These are phyloP conservation scores for Gasteruption jaculator DNA, from an alignment of 2,888 invertebrate genomes.

Conservation along the genomic window DNA sequence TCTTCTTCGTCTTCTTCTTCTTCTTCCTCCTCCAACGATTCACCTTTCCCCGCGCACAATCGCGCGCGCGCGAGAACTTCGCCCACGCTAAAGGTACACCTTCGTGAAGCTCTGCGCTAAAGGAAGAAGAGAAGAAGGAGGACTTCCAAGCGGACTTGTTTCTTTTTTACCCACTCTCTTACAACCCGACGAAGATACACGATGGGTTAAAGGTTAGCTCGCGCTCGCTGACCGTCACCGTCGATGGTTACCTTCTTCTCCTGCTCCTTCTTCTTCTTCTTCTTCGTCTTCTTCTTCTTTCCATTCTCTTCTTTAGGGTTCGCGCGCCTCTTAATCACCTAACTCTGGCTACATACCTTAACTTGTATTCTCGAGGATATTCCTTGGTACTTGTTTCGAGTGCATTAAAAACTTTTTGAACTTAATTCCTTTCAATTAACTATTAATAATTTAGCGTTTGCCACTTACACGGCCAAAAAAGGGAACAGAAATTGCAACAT, in stretches of 20 bases:
- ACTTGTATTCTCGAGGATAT: no score
- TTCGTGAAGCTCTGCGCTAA: no score
- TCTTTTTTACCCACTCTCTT: no score
- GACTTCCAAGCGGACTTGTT: conserved; percentile 15
- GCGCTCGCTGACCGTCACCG: conserved; percentile 52
- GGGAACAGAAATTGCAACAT: no score
- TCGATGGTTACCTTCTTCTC: conserved; percentile 40
- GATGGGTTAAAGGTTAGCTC: conserved; percentile 48
- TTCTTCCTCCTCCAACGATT: conserved; percentile 25
- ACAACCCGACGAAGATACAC: conserved; percentile 28
- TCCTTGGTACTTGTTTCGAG: no score
- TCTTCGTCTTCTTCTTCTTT: conserved; percentile 14
- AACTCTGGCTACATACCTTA: no score
- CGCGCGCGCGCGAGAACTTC: conserved; percentile 33
- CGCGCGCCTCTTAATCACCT: no score
- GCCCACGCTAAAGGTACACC: conserved; percentile 47
- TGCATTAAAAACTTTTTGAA: no score
- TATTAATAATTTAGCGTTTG: no score
- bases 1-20: conserved; percentile 26
- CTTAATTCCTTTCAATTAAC: no score
- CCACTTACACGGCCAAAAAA: no score
- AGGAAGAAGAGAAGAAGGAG: no score
- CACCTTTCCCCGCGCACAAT: conserved; percentile 25
- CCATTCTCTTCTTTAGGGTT: conserved; percentile 11
- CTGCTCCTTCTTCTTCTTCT: conserved; percentile 25